Evolutionary conservation across 2,113 vertebrate species (phyloP).

Genomic region (Cynopterus brachyotis): DNA sequence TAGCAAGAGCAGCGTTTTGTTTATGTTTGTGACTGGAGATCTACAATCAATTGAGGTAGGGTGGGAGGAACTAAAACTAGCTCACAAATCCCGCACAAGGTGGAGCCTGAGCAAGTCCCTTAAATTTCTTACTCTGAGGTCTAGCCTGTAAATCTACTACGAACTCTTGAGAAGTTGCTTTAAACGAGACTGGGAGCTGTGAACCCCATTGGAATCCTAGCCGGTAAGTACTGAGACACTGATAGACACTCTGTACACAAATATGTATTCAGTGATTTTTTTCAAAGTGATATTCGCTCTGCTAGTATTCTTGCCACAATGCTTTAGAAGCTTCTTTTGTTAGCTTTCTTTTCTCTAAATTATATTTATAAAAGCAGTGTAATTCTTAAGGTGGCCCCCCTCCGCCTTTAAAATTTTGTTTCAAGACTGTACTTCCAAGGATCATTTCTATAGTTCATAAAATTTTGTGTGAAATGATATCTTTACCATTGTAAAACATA

Average conservation of each 20-base stretch:
- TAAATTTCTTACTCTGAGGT: neutral
- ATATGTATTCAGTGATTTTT: neutral
- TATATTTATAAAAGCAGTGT: too few relatives aligned
- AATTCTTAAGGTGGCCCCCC: too few relatives aligned
- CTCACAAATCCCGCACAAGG: slow-evolving; percentile 27
- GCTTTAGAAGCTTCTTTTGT: neutral
- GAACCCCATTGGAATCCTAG: neutral
- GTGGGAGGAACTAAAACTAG: slow-evolving; percentile 42
- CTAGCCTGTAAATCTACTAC: neutral
- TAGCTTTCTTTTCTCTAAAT: neutral
- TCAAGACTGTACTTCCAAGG: neutral
- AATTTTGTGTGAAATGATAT: neutral
- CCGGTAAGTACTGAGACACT: slow-evolving; percentile 26
- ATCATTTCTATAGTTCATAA: neutral
- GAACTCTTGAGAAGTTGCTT: neutral
- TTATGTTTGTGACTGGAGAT: neutral
- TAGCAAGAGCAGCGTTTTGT: neutral
- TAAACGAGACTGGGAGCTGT: neutral
- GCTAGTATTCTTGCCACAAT: neutral
- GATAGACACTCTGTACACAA: neutral
- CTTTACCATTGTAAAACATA: neutral
- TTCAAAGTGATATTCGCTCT: neutral
- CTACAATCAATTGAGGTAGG: neutral
- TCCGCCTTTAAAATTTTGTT: neutral
- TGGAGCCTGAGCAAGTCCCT: neutral